These are phyloP conservation scores for Microtus oregoni DNA, from an alignment of 2,113 vertebrate genomes.

Conservation along the genomic window DNA sequence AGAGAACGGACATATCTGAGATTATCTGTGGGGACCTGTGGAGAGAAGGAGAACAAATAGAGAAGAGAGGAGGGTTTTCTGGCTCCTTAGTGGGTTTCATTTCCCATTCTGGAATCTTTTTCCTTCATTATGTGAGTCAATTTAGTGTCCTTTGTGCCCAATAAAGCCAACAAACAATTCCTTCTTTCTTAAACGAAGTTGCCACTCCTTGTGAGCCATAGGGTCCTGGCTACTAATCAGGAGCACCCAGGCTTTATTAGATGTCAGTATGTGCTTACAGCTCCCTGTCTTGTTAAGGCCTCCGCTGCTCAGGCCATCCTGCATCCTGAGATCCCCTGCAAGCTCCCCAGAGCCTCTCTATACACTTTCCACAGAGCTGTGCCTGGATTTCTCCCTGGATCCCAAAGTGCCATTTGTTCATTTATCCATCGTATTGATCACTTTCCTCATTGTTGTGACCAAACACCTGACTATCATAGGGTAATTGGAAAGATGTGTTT, in stretches of 20 bases:
- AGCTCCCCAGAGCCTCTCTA: neutral
- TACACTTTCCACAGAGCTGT: neutral
- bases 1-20: neutral
- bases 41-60: neutral
- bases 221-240: neutral
- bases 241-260: neutral
- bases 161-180: neutral
- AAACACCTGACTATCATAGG: neutral
- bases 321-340: neutral
- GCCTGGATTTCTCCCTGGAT: neutral
- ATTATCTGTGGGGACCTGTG: neutral
- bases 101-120: constrained; percentile 10
- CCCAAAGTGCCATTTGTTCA: constrained; percentile 10
- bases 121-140: neutral
- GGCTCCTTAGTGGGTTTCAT: neutral
- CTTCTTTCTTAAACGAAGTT: neutral
- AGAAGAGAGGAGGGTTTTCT: neutral
- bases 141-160: neutral
- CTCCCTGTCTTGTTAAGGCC: neutral
- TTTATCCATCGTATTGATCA: neutral
- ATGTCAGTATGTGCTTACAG: neutral
- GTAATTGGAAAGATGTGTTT: neutral
- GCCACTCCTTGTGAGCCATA: neutral
- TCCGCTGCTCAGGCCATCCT: neutral
- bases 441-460: neutral